Evolutionary conservation across 2,888 invertebrate genomes (phyloP).

Genomic region (Rhagium mordax): DNA sequence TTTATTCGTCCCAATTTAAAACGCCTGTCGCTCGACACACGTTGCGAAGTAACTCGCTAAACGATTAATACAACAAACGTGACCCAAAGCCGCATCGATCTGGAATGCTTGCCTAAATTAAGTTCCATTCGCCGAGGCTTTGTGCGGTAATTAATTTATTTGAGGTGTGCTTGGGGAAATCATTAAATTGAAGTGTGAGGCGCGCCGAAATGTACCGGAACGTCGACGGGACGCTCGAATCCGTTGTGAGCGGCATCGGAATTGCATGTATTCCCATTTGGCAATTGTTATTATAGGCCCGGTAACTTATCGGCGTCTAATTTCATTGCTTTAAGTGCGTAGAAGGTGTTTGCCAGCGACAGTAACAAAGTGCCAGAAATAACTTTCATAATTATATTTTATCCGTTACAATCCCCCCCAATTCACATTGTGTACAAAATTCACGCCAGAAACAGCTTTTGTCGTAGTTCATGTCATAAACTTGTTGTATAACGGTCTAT

Average conservation of each 20-base stretch:
- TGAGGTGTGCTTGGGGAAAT: conserved; percentile 29
- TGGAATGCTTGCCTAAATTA: conserved; percentile 2
- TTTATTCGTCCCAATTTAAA: not conserved
- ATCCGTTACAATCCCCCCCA: too few species aligned
- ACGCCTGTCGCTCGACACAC: not conserved
- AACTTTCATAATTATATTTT: too few species aligned
- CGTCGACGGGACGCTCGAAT: not conserved
- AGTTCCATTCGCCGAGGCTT: conserved; percentile 11
- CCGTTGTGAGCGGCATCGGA: not conserved
- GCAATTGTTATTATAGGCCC: conserved; percentile 5
- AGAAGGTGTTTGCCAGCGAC: not conserved
- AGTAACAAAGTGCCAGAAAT: not conserved
- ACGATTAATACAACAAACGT: conserved; percentile 18
- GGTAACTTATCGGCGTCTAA: conserved; percentile 4
- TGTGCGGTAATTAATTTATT: conserved; percentile 29
- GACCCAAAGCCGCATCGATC: not conserved
- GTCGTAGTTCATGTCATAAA: too few species aligned
- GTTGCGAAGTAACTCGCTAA: not conserved
- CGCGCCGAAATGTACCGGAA: conserved; percentile 7
- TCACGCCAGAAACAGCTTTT: too few species aligned
- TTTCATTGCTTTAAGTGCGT: not conserved
- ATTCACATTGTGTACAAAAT: too few species aligned
- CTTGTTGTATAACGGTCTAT: too few species aligned
- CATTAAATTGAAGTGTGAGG: conserved; percentile 29
- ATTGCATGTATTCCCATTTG: not conserved